A percentile compares a stretch with the other conserved stretches of the same genome.
These are phyloP conservation scores for Alviniconcha strummeri DNA, from an alignment of 2,888 invertebrate species.

Conservation along the genomic window DNA sequence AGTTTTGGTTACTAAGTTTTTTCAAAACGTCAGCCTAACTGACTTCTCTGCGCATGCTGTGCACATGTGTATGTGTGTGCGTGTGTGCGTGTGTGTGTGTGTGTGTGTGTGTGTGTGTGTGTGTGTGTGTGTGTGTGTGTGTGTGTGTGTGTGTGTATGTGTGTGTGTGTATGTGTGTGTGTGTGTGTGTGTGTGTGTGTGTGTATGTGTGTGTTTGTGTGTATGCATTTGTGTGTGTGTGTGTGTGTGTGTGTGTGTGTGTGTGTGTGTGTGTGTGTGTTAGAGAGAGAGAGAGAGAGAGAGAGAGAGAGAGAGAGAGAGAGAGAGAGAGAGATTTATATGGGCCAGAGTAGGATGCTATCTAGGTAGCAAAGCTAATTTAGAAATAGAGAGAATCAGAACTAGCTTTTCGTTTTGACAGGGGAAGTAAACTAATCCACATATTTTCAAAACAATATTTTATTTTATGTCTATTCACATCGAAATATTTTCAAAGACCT, in stretches of 20 bases:
- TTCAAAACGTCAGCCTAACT: background rate
- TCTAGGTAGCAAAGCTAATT: too few species aligned
- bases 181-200: constrained; percentile 21
- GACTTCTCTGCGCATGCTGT: background rate
- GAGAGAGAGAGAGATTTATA: too few species aligned
- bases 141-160: background rate
- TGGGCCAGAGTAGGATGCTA: too few species aligned
- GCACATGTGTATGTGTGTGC: background rate
- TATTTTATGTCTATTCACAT: too few species aligned
- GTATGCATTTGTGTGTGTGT: background rate
- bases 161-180: background rate
- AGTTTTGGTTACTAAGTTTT: background rate
- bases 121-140: background rate
- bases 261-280: background rate
- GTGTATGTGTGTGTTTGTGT: constrained; percentile 3
- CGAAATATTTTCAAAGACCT: too few species aligned
- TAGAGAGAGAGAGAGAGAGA: background rate
- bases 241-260: constrained; percentile 11
- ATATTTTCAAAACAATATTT: too few species aligned
- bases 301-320: too few species aligned
- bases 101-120: background rate
- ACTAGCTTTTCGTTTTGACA: too few species aligned
- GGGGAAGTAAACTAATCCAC: too few species aligned
- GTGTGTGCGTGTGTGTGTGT: constrained; percentile 7
- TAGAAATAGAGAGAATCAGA: too few species aligned